These are phyloP conservation scores for Boloria euphrosyne DNA, from an alignment of 2,888 invertebrate genomes.

Conservation along the genomic window DNA sequence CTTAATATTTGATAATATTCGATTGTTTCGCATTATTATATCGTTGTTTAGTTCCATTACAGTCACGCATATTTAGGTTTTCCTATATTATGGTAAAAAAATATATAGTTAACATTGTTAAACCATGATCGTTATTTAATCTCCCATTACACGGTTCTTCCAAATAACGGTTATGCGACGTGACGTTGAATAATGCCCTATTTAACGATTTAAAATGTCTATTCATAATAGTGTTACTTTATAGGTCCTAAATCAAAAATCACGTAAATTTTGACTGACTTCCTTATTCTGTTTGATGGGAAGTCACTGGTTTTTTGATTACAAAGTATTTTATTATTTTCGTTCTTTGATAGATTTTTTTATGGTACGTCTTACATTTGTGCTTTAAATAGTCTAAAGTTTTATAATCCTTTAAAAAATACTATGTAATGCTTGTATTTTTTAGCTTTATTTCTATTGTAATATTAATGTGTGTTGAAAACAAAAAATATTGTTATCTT, in stretches of 20 bases:
- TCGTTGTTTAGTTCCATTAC: no score
- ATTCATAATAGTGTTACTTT: slow-evolving; percentile 69
- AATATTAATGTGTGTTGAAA: not conserved
- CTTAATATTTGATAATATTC: no score
- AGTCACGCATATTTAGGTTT: no score
- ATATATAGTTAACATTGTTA: not conserved
- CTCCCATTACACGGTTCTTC: slow-evolving; percentile 42
- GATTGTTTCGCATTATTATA: no score
- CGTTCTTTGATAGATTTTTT: slow-evolving; percentile 36
- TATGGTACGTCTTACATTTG: not conserved
- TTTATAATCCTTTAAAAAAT: slow-evolving; percentile 10
- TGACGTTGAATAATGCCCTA: slow-evolving; percentile 73
- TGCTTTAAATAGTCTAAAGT: slow-evolving; percentile 1
- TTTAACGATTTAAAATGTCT: slow-evolving; percentile 71
- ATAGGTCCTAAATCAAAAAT: slow-evolving; percentile 69
- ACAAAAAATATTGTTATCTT: not conserved
- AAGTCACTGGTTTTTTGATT: slow-evolving; percentile 47
- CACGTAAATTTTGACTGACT: slow-evolving; percentile 63
- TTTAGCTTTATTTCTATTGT: not conserved
- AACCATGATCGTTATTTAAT: slow-evolving; percentile 37
- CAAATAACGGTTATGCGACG: slow-evolving; percentile 64
- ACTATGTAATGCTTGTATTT: no score
- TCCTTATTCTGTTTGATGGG: slow-evolving; percentile 57
- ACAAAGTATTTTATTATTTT: slow-evolving; percentile 35
- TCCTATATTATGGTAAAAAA: not conserved